Conservation (phyloP, 1,140 invertebrate genomes). For the Agrilus planipennis region DNA sequence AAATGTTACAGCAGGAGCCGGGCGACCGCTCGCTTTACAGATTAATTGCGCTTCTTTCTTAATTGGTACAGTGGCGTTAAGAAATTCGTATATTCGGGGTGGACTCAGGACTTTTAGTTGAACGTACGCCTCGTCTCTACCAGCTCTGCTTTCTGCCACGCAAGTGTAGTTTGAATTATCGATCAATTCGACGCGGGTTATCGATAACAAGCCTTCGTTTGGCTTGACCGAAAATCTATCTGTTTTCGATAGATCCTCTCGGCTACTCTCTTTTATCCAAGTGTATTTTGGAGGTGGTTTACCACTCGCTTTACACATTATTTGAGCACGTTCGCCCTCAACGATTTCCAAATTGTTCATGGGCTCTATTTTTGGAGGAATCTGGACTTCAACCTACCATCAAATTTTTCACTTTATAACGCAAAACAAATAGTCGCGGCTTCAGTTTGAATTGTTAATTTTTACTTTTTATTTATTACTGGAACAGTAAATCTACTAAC, state of each 20-base stretch:
- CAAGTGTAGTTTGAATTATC: conserved; percentile 76
- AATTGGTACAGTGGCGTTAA: conserved; percentile 58
- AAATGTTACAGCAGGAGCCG: conserved; percentile 64
- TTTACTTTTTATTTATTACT: too few relatives aligned
- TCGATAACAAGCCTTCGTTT: conserved; percentile 52
- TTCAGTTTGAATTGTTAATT: too few relatives aligned
- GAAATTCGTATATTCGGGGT: conserved; percentile 65
- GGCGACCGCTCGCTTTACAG: conserved; percentile 65
- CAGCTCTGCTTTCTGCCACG: conserved; percentile 69
- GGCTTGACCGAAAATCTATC: conserved; percentile 65
- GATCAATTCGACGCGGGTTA: conserved; percentile 61
- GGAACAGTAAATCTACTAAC: too few relatives aligned
- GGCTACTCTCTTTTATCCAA: conserved; percentile 61
- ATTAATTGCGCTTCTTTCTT: conserved; percentile 50
- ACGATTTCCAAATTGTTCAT: conserved; percentile 50
- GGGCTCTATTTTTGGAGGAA: conserved; percentile 56
- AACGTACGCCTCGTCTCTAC: conserved; percentile 46
- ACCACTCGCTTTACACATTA: conserved; percentile 64
- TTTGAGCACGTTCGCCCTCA: conserved; percentile 62
- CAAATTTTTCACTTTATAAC: too few relatives aligned
- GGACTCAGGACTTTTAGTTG: conserved; percentile 49
- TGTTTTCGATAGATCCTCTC: conserved; percentile 51
- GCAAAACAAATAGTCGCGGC: too few relatives aligned
- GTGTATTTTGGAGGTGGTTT: conserved; percentile 69
- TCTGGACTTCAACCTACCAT: conserved; percentile 60